Evolutionary conservation across 2,797 vertebrate genomes (phyloP).

Genomic region (Lycodopsis pacificus): DNA sequence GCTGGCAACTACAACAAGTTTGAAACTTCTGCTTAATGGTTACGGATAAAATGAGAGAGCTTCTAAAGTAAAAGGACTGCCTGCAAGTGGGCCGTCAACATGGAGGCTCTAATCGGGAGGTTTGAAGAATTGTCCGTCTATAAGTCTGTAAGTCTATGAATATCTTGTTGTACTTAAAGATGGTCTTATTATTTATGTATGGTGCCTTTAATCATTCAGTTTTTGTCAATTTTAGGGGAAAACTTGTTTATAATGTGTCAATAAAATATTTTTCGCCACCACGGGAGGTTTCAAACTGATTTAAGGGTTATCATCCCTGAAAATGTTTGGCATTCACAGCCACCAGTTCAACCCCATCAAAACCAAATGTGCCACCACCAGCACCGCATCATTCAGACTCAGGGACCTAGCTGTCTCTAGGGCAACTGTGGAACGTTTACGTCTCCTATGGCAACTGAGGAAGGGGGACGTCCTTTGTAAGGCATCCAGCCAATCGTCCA

Average conservation of each 20-base stretch:
- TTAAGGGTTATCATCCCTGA: conserved; percentile 1
- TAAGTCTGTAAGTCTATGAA: background rate
- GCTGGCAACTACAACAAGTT: conserved; percentile 43
- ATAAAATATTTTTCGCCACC: background rate
- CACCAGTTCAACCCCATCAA: conserved; percentile 27
- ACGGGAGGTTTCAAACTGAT: background rate
- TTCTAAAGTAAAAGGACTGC: conserved; percentile 12
- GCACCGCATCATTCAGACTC: conserved; percentile 54
- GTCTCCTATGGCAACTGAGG: conserved; percentile 84
- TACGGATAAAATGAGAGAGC: conserved; percentile 30
- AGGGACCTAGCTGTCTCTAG: conserved; percentile 81
- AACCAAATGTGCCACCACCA: conserved; percentile 45
- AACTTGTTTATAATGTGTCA: background rate
- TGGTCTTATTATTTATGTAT: background rate
- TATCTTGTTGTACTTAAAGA: background rate
- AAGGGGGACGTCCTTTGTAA: conserved; percentile 65
- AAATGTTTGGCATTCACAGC: conserved; percentile 22
- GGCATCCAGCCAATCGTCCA: conserved; percentile 70
- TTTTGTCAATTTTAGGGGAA: background rate
- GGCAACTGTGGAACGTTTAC: conserved; percentile 82
- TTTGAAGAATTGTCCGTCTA: background rate
- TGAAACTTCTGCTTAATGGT: conserved; percentile 43
- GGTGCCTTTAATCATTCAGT: background rate
- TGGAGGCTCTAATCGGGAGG: background rate
- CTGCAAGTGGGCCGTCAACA: conserved; percentile 8